Evolutionary conservation across 53 echinoderm and acorn worm genomes (phyloP).

Genomic region (Paracentrotus lividus): DNA sequence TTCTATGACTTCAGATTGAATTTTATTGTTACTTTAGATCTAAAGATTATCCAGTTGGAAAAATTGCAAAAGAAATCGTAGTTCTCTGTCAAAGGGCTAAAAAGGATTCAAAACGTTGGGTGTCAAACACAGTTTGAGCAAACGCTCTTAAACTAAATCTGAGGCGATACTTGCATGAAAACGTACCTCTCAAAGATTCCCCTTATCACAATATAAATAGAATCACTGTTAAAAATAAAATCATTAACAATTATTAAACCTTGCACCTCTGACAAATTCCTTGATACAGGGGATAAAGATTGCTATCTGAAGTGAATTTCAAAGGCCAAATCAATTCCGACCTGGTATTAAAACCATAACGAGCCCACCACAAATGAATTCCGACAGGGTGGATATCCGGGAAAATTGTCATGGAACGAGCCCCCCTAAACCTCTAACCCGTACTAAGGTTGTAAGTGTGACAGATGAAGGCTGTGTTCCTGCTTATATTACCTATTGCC

Average conservation of each 20-base stretch:
- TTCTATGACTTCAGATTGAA: no score
- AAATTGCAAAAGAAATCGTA: no score
- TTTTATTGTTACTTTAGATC: no score
- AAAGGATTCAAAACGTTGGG: no score
- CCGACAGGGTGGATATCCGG: constrained; percentile 14
- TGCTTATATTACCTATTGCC: background rate
- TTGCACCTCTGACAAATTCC: constrained; percentile 4
- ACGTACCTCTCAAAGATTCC: background rate
- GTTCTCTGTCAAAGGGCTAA: no score
- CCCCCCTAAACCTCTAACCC: background rate
- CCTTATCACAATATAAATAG: background rate
- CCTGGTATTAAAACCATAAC: background rate
- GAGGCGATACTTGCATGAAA: background rate
- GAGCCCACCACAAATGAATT: constrained; percentile 24
- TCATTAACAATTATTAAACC: background rate
- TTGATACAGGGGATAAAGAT: background rate
- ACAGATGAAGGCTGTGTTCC: constrained; percentile 29
- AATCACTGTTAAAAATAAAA: background rate
- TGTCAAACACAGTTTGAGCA: no score
- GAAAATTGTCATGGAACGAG: constrained; percentile 17
- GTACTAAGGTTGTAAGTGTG: background rate
- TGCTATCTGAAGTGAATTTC: background rate
- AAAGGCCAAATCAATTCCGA: background rate
- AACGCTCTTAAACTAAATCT: no score
- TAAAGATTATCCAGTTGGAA: no score